Evolutionary conservation across 1,140 invertebrate genomes (phyloP).

Genomic region (Hypsibius dujardini): DNA sequence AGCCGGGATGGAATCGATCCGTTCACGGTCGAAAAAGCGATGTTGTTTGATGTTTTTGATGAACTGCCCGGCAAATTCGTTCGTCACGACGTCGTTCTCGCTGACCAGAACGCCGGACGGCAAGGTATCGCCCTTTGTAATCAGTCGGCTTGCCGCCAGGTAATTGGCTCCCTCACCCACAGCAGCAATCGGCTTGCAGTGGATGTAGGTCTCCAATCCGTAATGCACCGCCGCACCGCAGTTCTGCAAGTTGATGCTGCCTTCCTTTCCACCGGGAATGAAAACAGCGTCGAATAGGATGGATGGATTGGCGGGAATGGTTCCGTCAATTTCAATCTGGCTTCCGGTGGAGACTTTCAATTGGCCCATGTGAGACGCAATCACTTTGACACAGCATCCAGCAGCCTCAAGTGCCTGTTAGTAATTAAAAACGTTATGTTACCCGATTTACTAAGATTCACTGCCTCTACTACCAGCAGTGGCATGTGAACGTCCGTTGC

Average conservation of each 20-base stretch:
- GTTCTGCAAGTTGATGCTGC: background rate
- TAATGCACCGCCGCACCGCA: background rate
- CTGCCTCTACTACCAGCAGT: no score
- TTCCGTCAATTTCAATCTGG: background rate
- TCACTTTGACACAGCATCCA: background rate
- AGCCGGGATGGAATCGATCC: conserved; percentile 1
- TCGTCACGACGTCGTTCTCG: background rate
- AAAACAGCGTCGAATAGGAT: conserved; percentile 12
- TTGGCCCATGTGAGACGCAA: background rate
- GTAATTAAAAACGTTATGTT: no score
- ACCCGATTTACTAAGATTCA: no score
- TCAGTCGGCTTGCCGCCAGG: background rate
- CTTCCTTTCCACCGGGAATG: background rate
- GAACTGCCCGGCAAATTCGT: background rate
- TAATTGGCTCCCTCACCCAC: background rate
- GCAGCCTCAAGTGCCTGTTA: no score
- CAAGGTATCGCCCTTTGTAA: background rate
- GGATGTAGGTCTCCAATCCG: conserved; percentile 7
- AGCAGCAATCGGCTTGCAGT: conserved; percentile 8
- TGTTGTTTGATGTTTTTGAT: background rate
- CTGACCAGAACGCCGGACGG: background rate
- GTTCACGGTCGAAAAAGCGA: background rate
- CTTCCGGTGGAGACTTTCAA: background rate
- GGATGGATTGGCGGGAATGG: conserved; percentile 1
- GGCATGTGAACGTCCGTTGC: no score